These are phyloP conservation scores for Apodemus speciosus DNA, from an alignment of 2,113 vertebrate species.

Conservation along the genomic window DNA sequence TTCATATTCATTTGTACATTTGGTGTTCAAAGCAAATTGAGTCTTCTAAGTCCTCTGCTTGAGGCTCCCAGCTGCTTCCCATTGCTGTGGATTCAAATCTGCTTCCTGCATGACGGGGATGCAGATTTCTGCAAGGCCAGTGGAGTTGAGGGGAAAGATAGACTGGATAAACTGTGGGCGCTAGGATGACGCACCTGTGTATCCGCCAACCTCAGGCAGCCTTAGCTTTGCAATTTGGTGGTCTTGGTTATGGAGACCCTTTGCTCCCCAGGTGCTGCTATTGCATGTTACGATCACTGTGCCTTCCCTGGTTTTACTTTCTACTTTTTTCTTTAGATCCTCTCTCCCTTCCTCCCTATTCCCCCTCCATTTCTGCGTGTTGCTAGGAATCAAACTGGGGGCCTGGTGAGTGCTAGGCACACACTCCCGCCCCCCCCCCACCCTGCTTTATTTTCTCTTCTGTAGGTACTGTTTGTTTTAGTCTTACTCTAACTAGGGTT, in stretches of 20 bases:
- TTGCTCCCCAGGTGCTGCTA: background rate
- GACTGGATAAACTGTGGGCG: background rate
- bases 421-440: background rate
- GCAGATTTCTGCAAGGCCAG: background rate
- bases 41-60: slow-evolving; percentile 41
- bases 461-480: slow-evolving; percentile 21
- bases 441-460: background rate
- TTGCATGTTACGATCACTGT: slow-evolving; percentile 11
- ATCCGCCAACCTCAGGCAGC: background rate
- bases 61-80: background rate
- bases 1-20: slow-evolving; percentile 43
- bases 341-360: background rate
- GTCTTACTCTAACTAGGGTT: slow-evolving; percentile 38
- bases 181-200: background rate
- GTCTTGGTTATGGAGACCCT: background rate
- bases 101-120: background rate
- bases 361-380: background rate
- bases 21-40: slow-evolving; percentile 47
- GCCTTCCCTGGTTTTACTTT: slow-evolving; percentile 12
- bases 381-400: background rate
- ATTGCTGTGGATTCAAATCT: slow-evolving; percentile 8
- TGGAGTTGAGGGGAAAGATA: background rate
- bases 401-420: background rate
- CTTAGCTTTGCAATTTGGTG: background rate
- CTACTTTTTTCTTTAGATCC: slow-evolving; percentile 4